phyloP scores from a whole-genome alignment of 1,140 invertebrate genomes.

The Pseudomyrmex dendroicus region DNA sequence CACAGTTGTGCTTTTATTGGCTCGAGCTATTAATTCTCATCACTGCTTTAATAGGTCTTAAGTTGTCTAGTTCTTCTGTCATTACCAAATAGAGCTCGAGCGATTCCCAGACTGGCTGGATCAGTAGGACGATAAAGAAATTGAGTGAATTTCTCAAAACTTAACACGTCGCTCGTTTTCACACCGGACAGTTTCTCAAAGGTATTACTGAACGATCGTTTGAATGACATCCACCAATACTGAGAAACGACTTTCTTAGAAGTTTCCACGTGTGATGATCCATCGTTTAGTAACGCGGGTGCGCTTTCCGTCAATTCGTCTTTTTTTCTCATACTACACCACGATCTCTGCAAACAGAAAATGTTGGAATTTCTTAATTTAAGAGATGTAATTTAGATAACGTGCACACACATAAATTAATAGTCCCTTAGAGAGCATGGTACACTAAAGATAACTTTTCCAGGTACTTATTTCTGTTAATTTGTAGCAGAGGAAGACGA shows the following conservation, averaged over 20 bases:
- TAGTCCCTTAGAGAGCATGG: not conserved
- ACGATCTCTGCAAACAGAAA: slow-evolving; percentile 1
- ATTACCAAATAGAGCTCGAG: slow-evolving; percentile 91
- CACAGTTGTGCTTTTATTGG: slow-evolving; percentile 36
- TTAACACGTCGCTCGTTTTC: slow-evolving; percentile 68
- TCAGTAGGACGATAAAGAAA: slow-evolving; percentile 90
- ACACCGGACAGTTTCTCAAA: slow-evolving; percentile 73
- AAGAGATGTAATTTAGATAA: not conserved
- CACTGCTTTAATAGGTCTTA: slow-evolving; percentile 62
- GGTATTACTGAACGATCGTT: slow-evolving; percentile 21
- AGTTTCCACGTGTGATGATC: not conserved
- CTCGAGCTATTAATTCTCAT: slow-evolving; percentile 56
- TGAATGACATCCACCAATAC: slow-evolving; percentile 8
- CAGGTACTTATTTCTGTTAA: slow-evolving; percentile 39
- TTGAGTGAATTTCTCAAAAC: slow-evolving; percentile 82
- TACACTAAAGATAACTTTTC: slow-evolving; percentile 18
- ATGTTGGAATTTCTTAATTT: not conserved
- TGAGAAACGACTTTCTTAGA: not conserved
- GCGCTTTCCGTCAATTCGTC: not conserved
- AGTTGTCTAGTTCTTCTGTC: slow-evolving; percentile 57
- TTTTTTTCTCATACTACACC: slow-evolving; percentile 49
- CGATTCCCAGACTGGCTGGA: slow-evolving; percentile 90
- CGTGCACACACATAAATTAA: not conserved
- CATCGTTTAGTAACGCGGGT: not conserved
- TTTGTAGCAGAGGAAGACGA: slow-evolving; percentile 23